phyloP scores from a whole-genome alignment of 2,113 vertebrate genomes.

The Oenanthe melanoleuca region DNA sequence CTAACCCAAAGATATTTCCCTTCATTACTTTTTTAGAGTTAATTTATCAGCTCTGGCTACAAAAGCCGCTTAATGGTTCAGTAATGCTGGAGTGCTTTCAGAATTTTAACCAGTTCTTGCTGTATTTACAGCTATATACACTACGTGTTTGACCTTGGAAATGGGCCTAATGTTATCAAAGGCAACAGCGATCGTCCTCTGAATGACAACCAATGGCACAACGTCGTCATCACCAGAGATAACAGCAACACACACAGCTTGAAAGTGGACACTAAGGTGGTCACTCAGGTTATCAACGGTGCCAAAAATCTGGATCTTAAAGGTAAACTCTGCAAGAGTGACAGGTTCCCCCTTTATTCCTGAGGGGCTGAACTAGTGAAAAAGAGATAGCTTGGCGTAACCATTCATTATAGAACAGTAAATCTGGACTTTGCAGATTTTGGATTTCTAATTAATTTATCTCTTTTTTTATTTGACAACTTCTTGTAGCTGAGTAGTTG shows the following conservation, averaged over 20 bases:
- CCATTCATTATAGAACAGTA: neutral
- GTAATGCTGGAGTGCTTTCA: neutral
- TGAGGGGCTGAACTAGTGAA: neutral
- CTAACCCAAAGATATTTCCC: neutral
- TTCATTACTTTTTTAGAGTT: neutral
- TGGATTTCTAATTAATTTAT: neutral
- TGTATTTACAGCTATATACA: slow-evolving; percentile 87
- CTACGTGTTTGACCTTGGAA: slow-evolving; percentile 98
- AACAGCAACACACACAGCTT: slow-evolving; percentile 96
- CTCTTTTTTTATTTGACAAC: neutral
- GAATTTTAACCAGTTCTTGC: neutral
- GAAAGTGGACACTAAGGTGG: slow-evolving; percentile 91
- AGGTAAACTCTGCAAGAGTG: slow-evolving; percentile 76
- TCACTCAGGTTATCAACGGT: slow-evolving; percentile 96
- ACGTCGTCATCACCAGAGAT: slow-evolving; percentile 94
- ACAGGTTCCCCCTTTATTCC: neutral
- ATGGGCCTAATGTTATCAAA: slow-evolving; percentile 96
- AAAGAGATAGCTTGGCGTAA: neutral
- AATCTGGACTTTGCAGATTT: neutral
- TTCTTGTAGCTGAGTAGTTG: neutral
- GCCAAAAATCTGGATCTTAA: slow-evolving; percentile 99
- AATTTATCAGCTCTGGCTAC: neutral
- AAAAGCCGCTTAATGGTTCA: neutral
- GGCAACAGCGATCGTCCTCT: slow-evolving; percentile 92
- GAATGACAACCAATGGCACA: slow-evolving; percentile 99